phyloP scores from a whole-genome alignment of 35 echinoderm and acorn worm species.

The Apostichopus californicus region DNA sequence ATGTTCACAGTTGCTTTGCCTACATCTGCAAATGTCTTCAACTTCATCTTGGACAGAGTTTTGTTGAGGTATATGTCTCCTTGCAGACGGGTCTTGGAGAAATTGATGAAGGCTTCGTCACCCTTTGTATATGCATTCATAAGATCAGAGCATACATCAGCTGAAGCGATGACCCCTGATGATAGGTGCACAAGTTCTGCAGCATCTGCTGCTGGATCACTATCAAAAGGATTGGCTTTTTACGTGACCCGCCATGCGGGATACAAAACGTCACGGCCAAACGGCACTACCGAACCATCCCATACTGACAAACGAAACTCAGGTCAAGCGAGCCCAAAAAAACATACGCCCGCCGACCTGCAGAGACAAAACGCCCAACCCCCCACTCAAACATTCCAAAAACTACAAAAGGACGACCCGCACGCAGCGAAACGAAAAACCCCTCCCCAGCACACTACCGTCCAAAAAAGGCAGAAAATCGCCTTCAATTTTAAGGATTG shows the following conservation, averaged over 20 bases:
- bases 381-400: no score
- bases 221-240: slow-evolving; percentile 49
- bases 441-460: no score
- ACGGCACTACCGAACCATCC: no score
- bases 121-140: slow-evolving; percentile 10
- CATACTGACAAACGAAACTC: no score
- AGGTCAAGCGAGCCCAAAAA: no score
- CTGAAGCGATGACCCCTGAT: background rate
- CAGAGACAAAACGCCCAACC: no score
- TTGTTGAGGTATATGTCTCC: slow-evolving; percentile 13
- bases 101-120: slow-evolving; percentile 25
- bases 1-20: slow-evolving; percentile 31
- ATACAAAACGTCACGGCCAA: no score
- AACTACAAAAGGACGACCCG: no score
- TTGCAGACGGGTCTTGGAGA: background rate
- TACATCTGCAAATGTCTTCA: slow-evolving; percentile 59
- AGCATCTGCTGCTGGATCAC: background rate
- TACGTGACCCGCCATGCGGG: no score
- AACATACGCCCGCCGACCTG: no score
- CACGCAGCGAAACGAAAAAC: no score
- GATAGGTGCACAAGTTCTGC: background rate
- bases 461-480: background rate
- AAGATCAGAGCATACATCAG: background rate
- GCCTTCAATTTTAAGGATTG: no score
- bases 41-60: slow-evolving; percentile 17